These are phyloP conservation scores for Amblyteles armatorius DNA, from an alignment of 2,888 invertebrate species.

Conservation along the genomic window DNA sequence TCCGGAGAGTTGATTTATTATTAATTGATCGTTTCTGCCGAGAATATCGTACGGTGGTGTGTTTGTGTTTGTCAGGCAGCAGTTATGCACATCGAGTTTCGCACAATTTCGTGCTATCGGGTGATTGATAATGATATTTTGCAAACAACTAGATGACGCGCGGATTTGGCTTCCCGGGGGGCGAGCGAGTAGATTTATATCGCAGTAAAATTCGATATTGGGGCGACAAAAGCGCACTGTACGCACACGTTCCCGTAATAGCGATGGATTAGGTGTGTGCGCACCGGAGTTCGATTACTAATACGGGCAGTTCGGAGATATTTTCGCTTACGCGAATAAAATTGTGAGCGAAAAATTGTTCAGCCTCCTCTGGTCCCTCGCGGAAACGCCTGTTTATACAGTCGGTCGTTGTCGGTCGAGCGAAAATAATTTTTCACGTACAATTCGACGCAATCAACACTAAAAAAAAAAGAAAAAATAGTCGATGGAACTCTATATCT, in stretches of 20 bases:
- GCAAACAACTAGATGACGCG: conserved; percentile 32
- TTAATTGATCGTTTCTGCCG: neutral
- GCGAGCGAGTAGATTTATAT: conserved; percentile 18
- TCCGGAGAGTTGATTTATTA: neutral
- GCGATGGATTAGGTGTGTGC: conserved; percentile 5
- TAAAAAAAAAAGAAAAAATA: conserved; percentile 5
- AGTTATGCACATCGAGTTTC: neutral
- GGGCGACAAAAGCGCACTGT: conserved; percentile 21
- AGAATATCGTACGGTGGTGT: neutral
- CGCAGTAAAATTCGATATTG: conserved; percentile 49
- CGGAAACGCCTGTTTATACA: neutral
- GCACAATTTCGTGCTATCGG: conserved; percentile 15
- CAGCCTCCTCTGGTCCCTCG: neutral
- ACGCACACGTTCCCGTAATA: conserved; percentile 5
- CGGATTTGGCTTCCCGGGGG: neutral
- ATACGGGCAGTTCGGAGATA: conserved; percentile 15
- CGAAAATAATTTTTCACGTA: conserved; percentile 37
- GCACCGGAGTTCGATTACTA: conserved; percentile 45
- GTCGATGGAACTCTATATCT: neutral
- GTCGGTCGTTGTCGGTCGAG: conserved; percentile 8
- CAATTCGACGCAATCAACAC: conserved; percentile 39
- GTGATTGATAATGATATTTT: conserved; percentile 50
- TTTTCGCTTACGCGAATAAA: conserved; percentile 32
- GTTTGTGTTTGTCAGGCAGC: neutral
- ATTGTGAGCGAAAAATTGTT: neutral